A percentile compares a stretch with the other conserved stretches of the same genome.
Conservation (phyloP, 2,888 invertebrate genomes). For the Melanophora roralis region DNA sequence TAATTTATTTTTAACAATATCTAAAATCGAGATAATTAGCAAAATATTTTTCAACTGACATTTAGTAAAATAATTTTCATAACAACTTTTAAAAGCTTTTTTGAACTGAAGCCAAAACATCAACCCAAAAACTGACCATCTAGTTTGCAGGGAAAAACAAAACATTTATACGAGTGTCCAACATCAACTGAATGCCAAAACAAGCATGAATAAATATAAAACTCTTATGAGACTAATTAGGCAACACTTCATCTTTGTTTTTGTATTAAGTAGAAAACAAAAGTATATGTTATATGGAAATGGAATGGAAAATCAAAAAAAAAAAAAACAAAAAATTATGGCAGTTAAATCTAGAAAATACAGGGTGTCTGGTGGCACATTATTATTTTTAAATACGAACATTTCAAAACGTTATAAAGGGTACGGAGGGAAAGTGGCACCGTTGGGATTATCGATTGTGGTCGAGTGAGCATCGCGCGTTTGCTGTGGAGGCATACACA, state of each 20-base stretch:
- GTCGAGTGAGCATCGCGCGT: too few species aligned
- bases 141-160: slow-evolving; percentile 10
- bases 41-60: slow-evolving; percentile 54
- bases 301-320: neutral
- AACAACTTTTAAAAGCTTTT: slow-evolving; percentile 62
- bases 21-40: slow-evolving; percentile 56
- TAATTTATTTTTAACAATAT: slow-evolving; percentile 37
- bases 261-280: slow-evolving; percentile 12
- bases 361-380: too few species aligned
- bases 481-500: too few species aligned
- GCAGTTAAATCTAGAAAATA: slow-evolving; percentile 28
- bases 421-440: too few species aligned
- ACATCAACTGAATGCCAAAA: slow-evolving; percentile 14
- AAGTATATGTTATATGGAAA: slow-evolving; percentile 15
- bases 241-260: slow-evolving; percentile 43
- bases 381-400: too few species aligned
- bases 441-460: too few species aligned
- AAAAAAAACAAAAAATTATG: slow-evolving; percentile 35
- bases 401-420: too few species aligned
- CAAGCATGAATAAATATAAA: slow-evolving; percentile 1
- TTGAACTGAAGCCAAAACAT: slow-evolving; percentile 58
- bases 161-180: neutral
- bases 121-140: slow-evolving; percentile 58
- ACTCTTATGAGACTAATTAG: slow-evolving; percentile 61
- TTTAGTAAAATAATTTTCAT: slow-evolving; percentile 51